These are phyloP conservation scores for Drosophila triauraria DNA, from an alignment of 1,140 invertebrate genomes.

Conservation along the genomic window DNA sequence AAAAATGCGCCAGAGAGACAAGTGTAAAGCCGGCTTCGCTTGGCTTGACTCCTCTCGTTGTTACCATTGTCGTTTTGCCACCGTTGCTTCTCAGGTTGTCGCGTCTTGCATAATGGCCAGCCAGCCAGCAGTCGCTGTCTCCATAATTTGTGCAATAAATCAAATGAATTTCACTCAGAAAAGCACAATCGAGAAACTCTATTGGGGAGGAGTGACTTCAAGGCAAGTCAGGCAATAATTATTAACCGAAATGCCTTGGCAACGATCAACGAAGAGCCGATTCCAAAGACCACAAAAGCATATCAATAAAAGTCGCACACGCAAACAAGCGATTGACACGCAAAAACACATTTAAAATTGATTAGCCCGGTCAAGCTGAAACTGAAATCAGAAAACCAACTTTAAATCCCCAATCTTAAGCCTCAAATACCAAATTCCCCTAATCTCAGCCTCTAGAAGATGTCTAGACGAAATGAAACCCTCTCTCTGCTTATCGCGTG, in stretches of 20 bases:
- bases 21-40: slow-evolving; percentile 63
- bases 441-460: slow-evolving; percentile 42
- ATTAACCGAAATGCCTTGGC: slow-evolving; percentile 63
- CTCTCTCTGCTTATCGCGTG: slow-evolving; percentile 28
- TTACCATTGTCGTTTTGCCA: slow-evolving; percentile 48
- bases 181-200: slow-evolving; percentile 66
- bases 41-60: slow-evolving; percentile 26
- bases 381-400: slow-evolving; percentile 24
- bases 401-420: not conserved
- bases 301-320: slow-evolving; percentile 80
- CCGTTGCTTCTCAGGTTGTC: slow-evolving; percentile 37
- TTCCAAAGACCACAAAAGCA: slow-evolving; percentile 61
- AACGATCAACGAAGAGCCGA: slow-evolving; percentile 40
- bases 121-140: slow-evolving; percentile 36
- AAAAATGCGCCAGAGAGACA: slow-evolving; percentile 76
- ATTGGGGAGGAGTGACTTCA: slow-evolving; percentile 45
- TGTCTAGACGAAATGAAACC: slow-evolving; percentile 61
- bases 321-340: slow-evolving; percentile 83
- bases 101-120: slow-evolving; percentile 64
- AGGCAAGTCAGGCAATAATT: slow-evolving; percentile 73
- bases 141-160: slow-evolving; percentile 83
- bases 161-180: slow-evolving; percentile 80
- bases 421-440: slow-evolving; percentile 8
- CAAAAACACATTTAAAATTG: slow-evolving; percentile 84
- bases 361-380: slow-evolving; percentile 66